Evolutionary conservation across 2,797 vertebrate species (phyloP), one percentile per base, ranked within the genome.

Genomic region (Girardinus metallicus): DNA sequence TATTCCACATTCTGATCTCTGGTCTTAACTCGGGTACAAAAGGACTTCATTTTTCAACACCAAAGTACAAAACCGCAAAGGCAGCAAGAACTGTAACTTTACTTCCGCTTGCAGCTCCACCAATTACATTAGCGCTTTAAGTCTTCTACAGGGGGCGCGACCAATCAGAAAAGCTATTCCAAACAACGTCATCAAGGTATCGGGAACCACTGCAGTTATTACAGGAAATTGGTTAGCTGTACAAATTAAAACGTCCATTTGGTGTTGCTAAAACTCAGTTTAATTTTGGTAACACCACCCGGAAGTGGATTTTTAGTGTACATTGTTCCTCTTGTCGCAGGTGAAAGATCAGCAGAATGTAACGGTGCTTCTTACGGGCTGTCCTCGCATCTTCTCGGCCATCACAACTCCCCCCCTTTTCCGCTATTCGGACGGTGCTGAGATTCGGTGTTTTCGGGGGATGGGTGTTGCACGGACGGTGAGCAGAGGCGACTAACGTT

Each of bases 341-440:
- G 18, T 47, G 23, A 0, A 44, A 57, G 66, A 44, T 9, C 74
- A 90, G 84, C 83, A 92, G 92, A 87, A 93, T 90, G 90, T 94
- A 95, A 95, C 93, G 91, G 93, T 89, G 70, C 86, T 75, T 79
- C 81, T 36, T 74, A 82, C 66, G 62, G 79, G 57, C 82, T 85
- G 21, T 55, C 79, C 78, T 79, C 78, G 68, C 74, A 79, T 85
- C 83, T 79, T 70, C 55, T 72, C 84, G 23, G 66, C 77, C 66
- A 60, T 77, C 73, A 66, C 71, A 68, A 80, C 73, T 2, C 16
- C 31, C 5, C 29, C 73, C 73, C 12, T 16, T 74, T 73, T 5
- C 70, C 13, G 43, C 7, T 68, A 74, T 8, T 74, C 31, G 80
- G 77, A 79, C 76, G 81, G 83, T 77, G 74, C 60, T 53, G 84